Conservation (phyloP, 1,140 invertebrate species). For the Ridgeia piscesae region DNA sequence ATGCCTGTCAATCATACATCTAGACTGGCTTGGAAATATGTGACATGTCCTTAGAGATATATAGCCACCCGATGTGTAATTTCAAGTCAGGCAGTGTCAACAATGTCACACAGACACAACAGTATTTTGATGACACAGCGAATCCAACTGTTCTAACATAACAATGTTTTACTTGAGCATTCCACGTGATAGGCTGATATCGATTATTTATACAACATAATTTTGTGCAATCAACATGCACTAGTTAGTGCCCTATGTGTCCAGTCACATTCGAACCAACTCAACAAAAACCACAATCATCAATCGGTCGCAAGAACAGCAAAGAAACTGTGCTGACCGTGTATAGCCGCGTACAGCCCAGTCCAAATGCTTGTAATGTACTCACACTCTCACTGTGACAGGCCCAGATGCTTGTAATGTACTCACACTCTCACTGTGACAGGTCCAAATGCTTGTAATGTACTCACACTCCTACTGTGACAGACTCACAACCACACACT, state of each 20-base stretch:
- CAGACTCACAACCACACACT: not conserved
- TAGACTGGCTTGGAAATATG: not conserved
- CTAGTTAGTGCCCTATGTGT: too few relatives aligned
- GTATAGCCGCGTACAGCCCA: not conserved
- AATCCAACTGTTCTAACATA: not conserved
- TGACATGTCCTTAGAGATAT: not conserved
- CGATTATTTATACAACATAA: not conserved
- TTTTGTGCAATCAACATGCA: not conserved
- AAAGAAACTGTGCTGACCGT: not conserved
- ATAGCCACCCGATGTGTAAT: not conserved
- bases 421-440: too few relatives aligned
- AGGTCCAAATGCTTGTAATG: too few relatives aligned
- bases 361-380: too few relatives aligned
- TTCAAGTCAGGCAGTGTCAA: not conserved
- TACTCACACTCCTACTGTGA: not conserved
- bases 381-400: too few relatives aligned
- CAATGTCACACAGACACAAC: not conserved
- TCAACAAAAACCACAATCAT: constrained; percentile 6
- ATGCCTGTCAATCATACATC: not conserved
- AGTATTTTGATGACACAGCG: not conserved
- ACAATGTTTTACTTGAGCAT: not conserved
- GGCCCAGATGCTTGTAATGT: too few relatives aligned
- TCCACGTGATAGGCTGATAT: not conserved
- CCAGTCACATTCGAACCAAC: not conserved
- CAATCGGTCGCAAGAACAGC: not conserved